Percentiles rank a stretch among this genome's conserved stretches.
Evolutionary conservation across 30 jellyfish, hydroid and myxozoan genomes (phyloP).

Genomic region (Pelagia noctiluca): DNA sequence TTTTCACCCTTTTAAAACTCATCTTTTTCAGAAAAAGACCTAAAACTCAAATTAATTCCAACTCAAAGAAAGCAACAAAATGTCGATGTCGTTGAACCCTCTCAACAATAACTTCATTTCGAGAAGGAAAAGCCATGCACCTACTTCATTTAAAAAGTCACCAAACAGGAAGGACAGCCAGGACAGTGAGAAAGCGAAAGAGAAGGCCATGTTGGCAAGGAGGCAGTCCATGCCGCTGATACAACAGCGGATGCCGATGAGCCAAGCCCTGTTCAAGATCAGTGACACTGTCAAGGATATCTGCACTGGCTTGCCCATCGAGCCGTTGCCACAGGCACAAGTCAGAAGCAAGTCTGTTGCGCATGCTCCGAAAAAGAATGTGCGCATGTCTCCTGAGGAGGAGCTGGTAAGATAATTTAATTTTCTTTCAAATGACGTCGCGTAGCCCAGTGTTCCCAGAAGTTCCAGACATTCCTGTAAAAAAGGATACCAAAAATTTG

Average conservation of each 20-base stretch:
- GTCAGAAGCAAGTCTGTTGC: slow-evolving; percentile 82
- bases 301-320: slow-evolving; percentile 92
- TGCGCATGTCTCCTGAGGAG: slow-evolving; percentile 67
- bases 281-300: slow-evolving; percentile 81
- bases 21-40: too few relatives aligned
- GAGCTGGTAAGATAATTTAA: slow-evolving; percentile 62
- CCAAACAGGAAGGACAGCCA: too few relatives aligned
- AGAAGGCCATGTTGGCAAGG: slow-evolving; percentile 22
- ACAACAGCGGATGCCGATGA: slow-evolving; percentile 24
- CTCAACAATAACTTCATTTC: background rate
- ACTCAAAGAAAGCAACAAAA: too few relatives aligned
- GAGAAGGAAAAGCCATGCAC: background rate
- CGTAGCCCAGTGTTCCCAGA: too few relatives aligned
- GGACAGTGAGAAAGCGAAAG: background rate
- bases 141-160: background rate
- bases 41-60: too few relatives aligned
- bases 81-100: background rate
- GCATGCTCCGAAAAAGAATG: slow-evolving; percentile 89
- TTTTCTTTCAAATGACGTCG: too few relatives aligned
- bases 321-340: slow-evolving; percentile 86
- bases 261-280: slow-evolving; percentile 65
- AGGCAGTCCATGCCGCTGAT: slow-evolving; percentile 59
- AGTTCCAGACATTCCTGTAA: too few relatives aligned
- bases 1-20: too few relatives aligned
- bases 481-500: too few relatives aligned